These are phyloP conservation scores for Ascaphus truei DNA, from an alignment of 2,113 vertebrate species.

Conservation along the genomic window DNA sequence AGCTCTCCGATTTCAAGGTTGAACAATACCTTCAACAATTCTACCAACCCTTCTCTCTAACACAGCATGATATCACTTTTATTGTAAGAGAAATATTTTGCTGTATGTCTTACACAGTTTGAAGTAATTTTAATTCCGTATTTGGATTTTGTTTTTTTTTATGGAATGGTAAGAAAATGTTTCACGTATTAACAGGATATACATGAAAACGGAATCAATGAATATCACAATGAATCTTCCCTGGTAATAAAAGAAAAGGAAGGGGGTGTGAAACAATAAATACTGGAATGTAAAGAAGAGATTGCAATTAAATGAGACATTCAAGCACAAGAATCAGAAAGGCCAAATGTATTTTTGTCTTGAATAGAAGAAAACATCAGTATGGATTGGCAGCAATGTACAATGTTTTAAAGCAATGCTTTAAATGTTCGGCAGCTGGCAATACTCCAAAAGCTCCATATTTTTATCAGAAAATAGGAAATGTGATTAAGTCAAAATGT, in stretches of 20 bases:
- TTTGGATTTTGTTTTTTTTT: neutral
- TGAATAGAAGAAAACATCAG: neutral
- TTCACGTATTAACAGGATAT: neutral
- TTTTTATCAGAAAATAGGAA: slow-evolving; percentile 46
- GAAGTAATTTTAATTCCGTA: neutral
- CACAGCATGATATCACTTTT: slow-evolving; percentile 11
- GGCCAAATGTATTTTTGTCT: slow-evolving; percentile 28
- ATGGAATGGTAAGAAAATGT: neutral
- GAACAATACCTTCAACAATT: slow-evolving; percentile 6
- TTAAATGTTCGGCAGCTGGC: slow-evolving; percentile 32
- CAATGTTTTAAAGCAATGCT: slow-evolving; percentile 26
- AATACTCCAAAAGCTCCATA: slow-evolving; percentile 42
- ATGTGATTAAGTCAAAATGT: slow-evolving; percentile 49
- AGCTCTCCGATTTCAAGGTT: slow-evolving; percentile 10
- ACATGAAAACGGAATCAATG: slow-evolving; percentile 10
- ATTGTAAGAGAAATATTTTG: slow-evolving; percentile 19
- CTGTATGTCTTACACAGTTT: slow-evolving; percentile 11
- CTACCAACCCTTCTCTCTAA: slow-evolving; percentile 9
- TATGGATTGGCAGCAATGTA: slow-evolving; percentile 3
- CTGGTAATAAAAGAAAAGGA: neutral
- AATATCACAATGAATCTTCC: neutral
- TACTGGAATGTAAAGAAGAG: neutral
- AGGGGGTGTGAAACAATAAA: neutral
- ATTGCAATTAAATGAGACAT: slow-evolving; percentile 11
- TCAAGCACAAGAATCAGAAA: slow-evolving; percentile 15